Conservation (phyloP, 1,140 invertebrate species). For the Halesus radiatus region DNA sequence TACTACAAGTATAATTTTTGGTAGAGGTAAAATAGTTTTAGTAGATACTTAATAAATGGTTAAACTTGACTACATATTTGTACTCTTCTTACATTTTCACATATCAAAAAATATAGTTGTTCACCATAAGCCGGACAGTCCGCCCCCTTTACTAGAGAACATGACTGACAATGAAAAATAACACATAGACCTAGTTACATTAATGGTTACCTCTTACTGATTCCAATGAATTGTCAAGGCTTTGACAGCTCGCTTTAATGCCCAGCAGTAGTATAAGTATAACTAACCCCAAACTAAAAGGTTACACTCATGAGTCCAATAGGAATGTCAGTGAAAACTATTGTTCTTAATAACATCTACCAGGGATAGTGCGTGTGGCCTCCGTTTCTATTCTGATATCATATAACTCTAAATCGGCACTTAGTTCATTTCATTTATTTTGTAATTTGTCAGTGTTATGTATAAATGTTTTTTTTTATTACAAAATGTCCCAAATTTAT, state of each 20-base stretch:
- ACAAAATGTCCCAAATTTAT: conserved; percentile 18
- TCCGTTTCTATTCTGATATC: too few relatives aligned
- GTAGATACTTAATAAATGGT: conserved; percentile 49
- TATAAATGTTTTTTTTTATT: conserved; percentile 9
- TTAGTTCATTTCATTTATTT: too few relatives aligned
- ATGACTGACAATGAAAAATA: conserved; percentile 29
- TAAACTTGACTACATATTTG: conserved; percentile 52
- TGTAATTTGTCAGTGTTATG: not conserved
- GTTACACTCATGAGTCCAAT: conserved; percentile 19
- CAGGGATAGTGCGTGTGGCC: conserved; percentile 8
- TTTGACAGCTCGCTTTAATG: conserved; percentile 32
- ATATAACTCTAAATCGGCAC: too few relatives aligned
- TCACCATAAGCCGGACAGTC: conserved; percentile 9
- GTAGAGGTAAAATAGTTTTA: conserved; percentile 51
- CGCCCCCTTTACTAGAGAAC: not conserved
- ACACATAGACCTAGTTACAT: conserved; percentile 19
- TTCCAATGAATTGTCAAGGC: conserved; percentile 16
- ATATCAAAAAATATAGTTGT: conserved; percentile 19
- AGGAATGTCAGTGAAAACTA: conserved; percentile 46
- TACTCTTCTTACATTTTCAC: conserved; percentile 43
- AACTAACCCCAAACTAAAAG: conserved; percentile 8
- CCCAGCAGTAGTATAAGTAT: conserved; percentile 2
- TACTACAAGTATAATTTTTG: conserved; percentile 57
- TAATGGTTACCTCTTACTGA: conserved; percentile 25
- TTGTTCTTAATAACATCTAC: conserved; percentile 27